Evolutionary conservation across 1,140 invertebrate species (phyloP), one percentile per base, ranked within the genome.

Genomic region (Drosophila melanica): DNA sequence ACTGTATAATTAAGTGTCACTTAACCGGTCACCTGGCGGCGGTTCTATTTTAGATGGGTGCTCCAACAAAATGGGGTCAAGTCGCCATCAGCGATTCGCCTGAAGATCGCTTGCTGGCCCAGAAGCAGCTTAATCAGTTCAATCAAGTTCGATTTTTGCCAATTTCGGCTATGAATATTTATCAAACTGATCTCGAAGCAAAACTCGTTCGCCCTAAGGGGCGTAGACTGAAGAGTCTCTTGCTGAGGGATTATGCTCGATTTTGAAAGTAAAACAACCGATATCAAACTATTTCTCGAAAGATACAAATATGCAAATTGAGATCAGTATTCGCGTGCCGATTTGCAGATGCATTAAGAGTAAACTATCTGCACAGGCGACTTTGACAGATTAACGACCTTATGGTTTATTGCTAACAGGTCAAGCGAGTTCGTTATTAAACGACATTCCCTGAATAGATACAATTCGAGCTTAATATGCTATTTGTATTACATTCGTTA

Each of bases 11-110:
- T 62, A 68, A 85, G 81, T 75, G 62, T 55, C 81, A 60, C 69
- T 77, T 80, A 53, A 85, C 77, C 77, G 72, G 76, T 12, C 84
- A 89, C 66, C 44, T 76, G 60, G 42, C 47, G 41, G 47, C 60
- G 51, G 73, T 64, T 84, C 76, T 84, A 77, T 53, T 89, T 87
- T 60, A 48, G 69, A 66, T 59, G 70, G 69, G 74, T 65, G 72
- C 35, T 20, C 9, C n/a, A 20, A 2, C 41, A 5, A 75, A 87
- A 89, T 80, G 58, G 84, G 84, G 84, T 89, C 84, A 90, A 87
- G 73, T 50, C 37, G 71, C 58, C 20, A 69, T 62, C 73, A 57
- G 42, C 81, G 50, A 64, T 71, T 62, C 23, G 59, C 62, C 42
- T 68, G 11, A 42, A 73, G 64, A 12, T 45, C 54, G 53, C 48